Base-by-base conservation (phyloP, 2,888 invertebrate genomes). In the Steromphala cineraria region DNA sequence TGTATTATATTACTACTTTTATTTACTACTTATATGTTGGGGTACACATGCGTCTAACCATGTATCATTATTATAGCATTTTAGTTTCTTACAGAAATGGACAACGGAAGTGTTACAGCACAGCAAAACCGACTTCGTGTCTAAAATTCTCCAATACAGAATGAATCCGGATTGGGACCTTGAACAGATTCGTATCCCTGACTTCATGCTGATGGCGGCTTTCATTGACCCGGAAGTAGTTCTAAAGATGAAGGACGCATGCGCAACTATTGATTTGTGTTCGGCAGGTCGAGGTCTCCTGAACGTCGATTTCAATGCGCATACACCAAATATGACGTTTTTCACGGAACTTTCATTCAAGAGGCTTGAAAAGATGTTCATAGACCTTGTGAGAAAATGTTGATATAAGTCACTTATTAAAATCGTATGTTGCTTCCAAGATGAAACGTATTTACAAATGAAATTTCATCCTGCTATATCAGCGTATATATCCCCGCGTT, bases 21-120 rank as follows among this genome's bases (percentile, higher is more conserved):
- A n/a, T n/a, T n/a, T n/a, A n/a, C 46, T 67, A 67, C 67, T 46
- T 55, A 62, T 67, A 78, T 67, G 19, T 67, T 46, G n/a, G 19
- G 67, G 19, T 3, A 19, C 46, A 62, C 78, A 67, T 19, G 21
- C 21, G 2, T 7, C 36, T 7, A 36, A 13, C 56, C 21, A 13
- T 19, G 19, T n/a, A n/a, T n/a, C n/a, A n/a, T n/a, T n/a, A n/a
- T n/a, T n/a, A 62, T 15, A 2, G 2, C 8, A 21, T 24, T 24
- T 28, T 5, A 15, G 13, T 62, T 13, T 46, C 15, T 62, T 24
- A 8, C 62, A 62, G 62, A 17, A 62, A 62, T 62, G 62, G 62
- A 17, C 28, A 15, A 21, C 0, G 28, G 62, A 24, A 28, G 15
- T 15, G 2, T 5, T 62, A 7, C 24, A 24, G 15, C 4, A 28